Conservation (phyloP, 2,797 vertebrate genomes). For the Malacoraja senta region DNA sequence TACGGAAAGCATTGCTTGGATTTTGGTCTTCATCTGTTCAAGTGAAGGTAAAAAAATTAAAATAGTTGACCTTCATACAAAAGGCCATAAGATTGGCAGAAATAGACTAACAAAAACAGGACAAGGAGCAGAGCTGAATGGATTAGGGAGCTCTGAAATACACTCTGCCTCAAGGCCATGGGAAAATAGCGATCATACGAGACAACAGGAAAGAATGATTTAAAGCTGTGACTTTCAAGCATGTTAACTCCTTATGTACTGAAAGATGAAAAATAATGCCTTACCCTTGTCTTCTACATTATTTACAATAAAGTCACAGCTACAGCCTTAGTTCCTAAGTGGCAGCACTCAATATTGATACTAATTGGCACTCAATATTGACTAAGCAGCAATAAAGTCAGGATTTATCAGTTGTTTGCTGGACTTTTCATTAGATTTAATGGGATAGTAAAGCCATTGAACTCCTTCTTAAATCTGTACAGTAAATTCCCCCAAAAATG, state of each 20-base stretch:
- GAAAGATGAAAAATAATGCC: neutral
- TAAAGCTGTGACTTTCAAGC: slow-evolving; percentile 8
- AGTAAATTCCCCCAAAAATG: no score
- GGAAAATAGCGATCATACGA: slow-evolving; percentile 23
- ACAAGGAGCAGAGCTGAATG: slow-evolving; percentile 33
- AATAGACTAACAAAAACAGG: slow-evolving; percentile 20
- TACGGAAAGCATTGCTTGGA: neutral
- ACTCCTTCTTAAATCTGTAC: no score
- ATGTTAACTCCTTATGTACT: slow-evolving; percentile 18
- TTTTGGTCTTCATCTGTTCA: neutral
- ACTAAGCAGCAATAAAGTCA: no score
- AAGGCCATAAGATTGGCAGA: slow-evolving; percentile 28
- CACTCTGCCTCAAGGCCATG: slow-evolving; percentile 35
- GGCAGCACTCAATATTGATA: neutral
- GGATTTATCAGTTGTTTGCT: no score
- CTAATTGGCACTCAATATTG: no score
- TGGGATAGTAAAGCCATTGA: neutral
- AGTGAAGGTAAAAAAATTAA: slow-evolving; percentile 10
- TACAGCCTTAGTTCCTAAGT: neutral
- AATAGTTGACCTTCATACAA: slow-evolving; percentile 13
- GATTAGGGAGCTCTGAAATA: slow-evolving; percentile 27
- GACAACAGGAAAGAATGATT: slow-evolving; percentile 21
- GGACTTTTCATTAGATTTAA: neutral
- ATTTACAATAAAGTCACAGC: neutral
- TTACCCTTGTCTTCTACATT: neutral